phyloP scores from a whole-genome alignment of 1,140 invertebrate genomes.

The Zaprionus gabonicus region DNA sequence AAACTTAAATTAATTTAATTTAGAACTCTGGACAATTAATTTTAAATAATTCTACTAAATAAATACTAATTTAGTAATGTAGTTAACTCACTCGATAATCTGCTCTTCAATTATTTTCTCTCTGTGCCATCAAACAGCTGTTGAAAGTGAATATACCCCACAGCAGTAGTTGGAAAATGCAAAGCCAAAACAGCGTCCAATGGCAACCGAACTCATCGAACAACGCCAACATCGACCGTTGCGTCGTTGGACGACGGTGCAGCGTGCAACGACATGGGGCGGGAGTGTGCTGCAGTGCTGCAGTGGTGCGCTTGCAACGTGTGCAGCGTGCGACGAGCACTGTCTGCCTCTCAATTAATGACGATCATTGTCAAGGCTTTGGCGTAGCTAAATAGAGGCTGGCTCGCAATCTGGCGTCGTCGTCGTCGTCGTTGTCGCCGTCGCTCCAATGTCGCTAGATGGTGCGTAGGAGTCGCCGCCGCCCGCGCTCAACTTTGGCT shows the following conservation, averaged over 20 bases:
- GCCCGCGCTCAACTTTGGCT: conserved; percentile 39
- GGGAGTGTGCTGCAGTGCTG: conserved; percentile 8
- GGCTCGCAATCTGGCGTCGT: conserved; percentile 60
- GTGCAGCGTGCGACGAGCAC: conserved; percentile 16
- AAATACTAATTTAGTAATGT: no score
- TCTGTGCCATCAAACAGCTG: no score
- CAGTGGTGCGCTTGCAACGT: not conserved
- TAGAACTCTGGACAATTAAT: no score
- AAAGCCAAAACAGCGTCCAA: conserved; percentile 15
- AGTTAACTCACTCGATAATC: no score
- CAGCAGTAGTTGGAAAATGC: not conserved
- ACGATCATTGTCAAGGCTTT: conserved; percentile 82
- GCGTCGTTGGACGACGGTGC: conserved; percentile 6
- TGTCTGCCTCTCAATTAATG: conserved; percentile 80
- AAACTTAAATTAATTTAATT: no score
- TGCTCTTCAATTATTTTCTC: not conserved
- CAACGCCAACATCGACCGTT: conserved; percentile 45
- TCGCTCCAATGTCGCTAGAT: conserved; percentile 41
- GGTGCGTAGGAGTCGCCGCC: conserved; percentile 57
- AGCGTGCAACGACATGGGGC: not conserved
- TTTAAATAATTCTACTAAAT: no score
- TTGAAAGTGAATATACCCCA: not conserved
- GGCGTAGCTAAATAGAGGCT: conserved; percentile 79
- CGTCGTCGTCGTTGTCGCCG: conserved; percentile 46
- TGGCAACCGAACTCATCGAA: conserved; percentile 50